Base-by-base conservation (phyloP, 1,140 invertebrate genomes). In the Homalodisca vitripennis region DNA sequence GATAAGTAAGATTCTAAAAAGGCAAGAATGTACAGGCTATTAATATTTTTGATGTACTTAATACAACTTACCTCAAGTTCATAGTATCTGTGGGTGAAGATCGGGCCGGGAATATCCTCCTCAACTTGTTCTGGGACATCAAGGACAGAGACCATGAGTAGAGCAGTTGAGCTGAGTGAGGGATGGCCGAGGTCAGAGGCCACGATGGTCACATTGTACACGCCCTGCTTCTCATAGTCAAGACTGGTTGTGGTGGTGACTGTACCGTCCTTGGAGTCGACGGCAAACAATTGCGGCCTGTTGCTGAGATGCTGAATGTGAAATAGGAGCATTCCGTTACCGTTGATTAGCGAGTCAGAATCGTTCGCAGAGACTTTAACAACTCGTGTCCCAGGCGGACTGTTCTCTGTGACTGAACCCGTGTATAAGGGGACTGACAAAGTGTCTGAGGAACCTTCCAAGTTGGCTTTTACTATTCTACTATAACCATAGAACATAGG, bases 141-240 rank as follows among this genome's bases (percentile, higher is more conserved):
- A 48, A 87, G 82, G 0, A 92, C 82, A 2, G 82, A 86, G 0
- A 93, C 82, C 26, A 83, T 75, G 2, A 95, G 77, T 24, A 93
- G 79, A 2, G 92, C 92, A 0, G 89, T 89, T 0, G 92, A 90
- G 64, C 89, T 92, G 10, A 92, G 78, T 72, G 90, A 89, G 0
- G 92, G 92, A 30, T 87, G 90, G 0, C 93, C 93, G 22, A 93
- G 81, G 81, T 95, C 93, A 0, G 91, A 92, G 0, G 92, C 92
- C 3, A 92, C 85, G 0, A 95, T 85, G 0, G 90, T 89, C 0
- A 95, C 80, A 77, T 94, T 93, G 74, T 92, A 87, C 17, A 82
- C 77, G 30, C 79, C 80, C 72, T 86, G 82, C 29, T 76, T 81
- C 78, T 92, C 90, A 73, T 89, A 93, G 75, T 93, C 90, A 10